Evolutionary conservation across 2,797 vertebrate genomes (phyloP).

Genomic region (Xerus rutilus): DNA sequence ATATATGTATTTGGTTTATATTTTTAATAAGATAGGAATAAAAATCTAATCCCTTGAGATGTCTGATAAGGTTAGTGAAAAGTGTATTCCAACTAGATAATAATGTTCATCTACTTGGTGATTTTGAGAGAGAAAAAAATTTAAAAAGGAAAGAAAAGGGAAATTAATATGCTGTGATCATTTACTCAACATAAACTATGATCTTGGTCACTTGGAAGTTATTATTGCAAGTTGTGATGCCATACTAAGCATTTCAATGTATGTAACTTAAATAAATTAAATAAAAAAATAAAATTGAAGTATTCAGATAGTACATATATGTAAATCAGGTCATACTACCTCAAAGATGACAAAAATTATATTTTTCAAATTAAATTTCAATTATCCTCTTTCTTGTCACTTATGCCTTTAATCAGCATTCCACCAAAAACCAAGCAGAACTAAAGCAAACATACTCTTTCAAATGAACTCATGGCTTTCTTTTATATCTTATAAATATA

Average conservation of each 20-base stretch:
- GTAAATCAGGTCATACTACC: neutral
- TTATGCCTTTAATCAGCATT: neutral
- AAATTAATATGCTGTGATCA: neutral
- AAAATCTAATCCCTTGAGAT: neutral
- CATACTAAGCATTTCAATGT: neutral
- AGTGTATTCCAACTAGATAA: neutral
- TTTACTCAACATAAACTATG: neutral
- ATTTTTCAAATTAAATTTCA: neutral
- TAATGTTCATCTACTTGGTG: neutral
- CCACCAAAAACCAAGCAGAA: neutral
- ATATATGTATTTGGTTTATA: neutral
- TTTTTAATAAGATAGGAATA: constrained; percentile 27
- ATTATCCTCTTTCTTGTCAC: neutral
- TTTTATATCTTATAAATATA: neutral
- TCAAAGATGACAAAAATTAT: neutral
- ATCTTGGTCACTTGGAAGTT: neutral
- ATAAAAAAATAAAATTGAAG: neutral
- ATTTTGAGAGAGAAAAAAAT: constrained; percentile 34
- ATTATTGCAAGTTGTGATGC: neutral
- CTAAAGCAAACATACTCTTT: neutral
- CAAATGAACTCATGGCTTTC: neutral
- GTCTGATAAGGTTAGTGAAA: neutral
- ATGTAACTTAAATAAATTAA: neutral
- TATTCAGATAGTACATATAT: neutral
- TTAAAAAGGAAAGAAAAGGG: neutral